Base-by-base conservation (phyloP, 2,888 invertebrate genomes). In the Noctuana brunneofusca region DNA sequence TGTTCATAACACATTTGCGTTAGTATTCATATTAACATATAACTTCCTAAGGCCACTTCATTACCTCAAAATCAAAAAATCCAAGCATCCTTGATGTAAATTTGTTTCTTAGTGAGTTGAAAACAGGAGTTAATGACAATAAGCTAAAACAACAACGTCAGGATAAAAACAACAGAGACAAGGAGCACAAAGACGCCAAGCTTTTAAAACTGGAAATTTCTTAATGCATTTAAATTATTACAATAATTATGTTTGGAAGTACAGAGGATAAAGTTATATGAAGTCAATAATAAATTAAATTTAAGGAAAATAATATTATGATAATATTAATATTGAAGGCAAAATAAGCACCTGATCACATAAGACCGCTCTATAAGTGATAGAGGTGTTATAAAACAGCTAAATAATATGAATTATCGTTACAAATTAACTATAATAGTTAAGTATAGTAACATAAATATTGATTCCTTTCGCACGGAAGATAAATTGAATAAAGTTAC, bases 41-140 rank as follows among this genome's bases (percentile, higher is more conserved):
- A 2, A 30, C 30, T 30, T 30, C 9, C n/a, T 3, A 38, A 3
- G 14, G n/a, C n/a, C n/a, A n/a, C 35, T n/a, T n/a, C 0, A 14
- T 38, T 38, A 41, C 9, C 41, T 8, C 41, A 9, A 18, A 30
- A 20, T 50, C 20, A 20, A 22, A 58, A 58, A 58, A 55, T 50
- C 24, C 58, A 59, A 59, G 52, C 43, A 59, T 52, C 41, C 16
- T 27, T 27, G 20, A 54, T 3, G 16, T 24, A 20, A 22, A 4
- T 24, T 14, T 14, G 5, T 24, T 49, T 49, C 22, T 41, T 35
- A 35, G 41, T 55, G 24, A 46, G 27, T 27, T 41, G 9, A 56
- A 56, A 53, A 71, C 69, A 68, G 62, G 68, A 70, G 79, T 84
- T 83, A 83, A 79, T 76, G 74, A 84, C 81, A 81, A 72, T 80